These are phyloP conservation scores for Dolichoris vasculosae DNA, from an alignment of 1,140 invertebrate species.

Conservation along the genomic window DNA sequence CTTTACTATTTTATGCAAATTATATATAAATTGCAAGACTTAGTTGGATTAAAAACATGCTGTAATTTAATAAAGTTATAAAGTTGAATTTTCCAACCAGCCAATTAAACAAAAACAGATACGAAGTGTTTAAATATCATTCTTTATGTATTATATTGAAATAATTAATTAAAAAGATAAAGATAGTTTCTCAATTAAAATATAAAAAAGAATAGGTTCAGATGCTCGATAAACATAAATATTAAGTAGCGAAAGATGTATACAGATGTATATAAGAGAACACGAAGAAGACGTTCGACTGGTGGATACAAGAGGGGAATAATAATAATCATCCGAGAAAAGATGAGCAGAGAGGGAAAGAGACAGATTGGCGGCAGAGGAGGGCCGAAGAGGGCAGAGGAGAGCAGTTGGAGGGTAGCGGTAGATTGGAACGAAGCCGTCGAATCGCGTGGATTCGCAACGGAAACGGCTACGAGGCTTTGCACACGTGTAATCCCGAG, in stretches of 20 bases:
- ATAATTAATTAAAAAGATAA: neutral
- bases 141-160: slow-evolving; percentile 5
- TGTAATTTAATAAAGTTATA: neutral
- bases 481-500: slow-evolving; percentile 57
- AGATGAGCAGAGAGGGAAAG: neutral
- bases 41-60: neutral
- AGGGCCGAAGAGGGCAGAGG: too few species aligned
- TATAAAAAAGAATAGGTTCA: neutral
- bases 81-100: neutral
- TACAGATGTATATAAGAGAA: slow-evolving; percentile 7
- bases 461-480: slow-evolving; percentile 52
- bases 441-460: slow-evolving; percentile 56
- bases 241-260: too few species aligned
- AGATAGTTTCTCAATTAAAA: neutral
- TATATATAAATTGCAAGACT: neutral
- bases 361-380: neutral
- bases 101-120: neutral
- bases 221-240: neutral
- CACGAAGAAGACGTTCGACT: slow-evolving; percentile 13
- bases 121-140: neutral
- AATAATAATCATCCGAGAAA: slow-evolving; percentile 48
- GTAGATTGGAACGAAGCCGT: slow-evolving; percentile 53
- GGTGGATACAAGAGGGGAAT: slow-evolving; percentile 21
- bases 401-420: slow-evolving; percentile 14
- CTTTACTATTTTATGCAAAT: neutral